Percentiles rank a stretch among this genome's conserved stretches.
phyloP scores from a whole-genome alignment of 2,113 vertebrate genomes.

The Hippolais icterina region DNA sequence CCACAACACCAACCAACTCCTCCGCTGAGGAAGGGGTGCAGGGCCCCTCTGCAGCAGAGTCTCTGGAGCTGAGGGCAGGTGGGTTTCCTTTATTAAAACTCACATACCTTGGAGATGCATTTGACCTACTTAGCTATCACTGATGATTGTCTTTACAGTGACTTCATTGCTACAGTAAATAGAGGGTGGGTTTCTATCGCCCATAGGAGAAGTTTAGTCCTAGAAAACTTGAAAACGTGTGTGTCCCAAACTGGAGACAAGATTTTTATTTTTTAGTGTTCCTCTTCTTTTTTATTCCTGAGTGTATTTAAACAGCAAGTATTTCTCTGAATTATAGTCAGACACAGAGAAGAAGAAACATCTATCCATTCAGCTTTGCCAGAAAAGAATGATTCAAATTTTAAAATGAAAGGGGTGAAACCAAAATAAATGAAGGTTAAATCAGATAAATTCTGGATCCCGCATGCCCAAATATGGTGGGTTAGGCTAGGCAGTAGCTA shows the following conservation, averaged over 20 bases:
- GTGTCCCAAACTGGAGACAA: background rate
- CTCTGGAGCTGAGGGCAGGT: accelerated
- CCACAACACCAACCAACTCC: background rate
- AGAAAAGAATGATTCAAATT: background rate
- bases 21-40: background rate
- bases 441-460: background rate
- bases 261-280: background rate
- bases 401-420: background rate
- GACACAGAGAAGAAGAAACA: background rate
- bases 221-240: background rate
- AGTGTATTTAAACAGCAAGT: background rate
- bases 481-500: background rate
- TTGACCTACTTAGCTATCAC: background rate
- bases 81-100: background rate
- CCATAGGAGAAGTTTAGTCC: background rate
- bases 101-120: accelerated
- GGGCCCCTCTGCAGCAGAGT: accelerated
- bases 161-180: background rate
- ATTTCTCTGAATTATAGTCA: background rate
- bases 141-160: background rate
- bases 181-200: background rate
- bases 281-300: background rate
- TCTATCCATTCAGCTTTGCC: background rate
- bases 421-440: background rate
- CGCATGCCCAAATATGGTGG: background rate